Evolutionary conservation across 2,113 vertebrate species (phyloP).

Genomic region (Paraplagusia blochii): DNA sequence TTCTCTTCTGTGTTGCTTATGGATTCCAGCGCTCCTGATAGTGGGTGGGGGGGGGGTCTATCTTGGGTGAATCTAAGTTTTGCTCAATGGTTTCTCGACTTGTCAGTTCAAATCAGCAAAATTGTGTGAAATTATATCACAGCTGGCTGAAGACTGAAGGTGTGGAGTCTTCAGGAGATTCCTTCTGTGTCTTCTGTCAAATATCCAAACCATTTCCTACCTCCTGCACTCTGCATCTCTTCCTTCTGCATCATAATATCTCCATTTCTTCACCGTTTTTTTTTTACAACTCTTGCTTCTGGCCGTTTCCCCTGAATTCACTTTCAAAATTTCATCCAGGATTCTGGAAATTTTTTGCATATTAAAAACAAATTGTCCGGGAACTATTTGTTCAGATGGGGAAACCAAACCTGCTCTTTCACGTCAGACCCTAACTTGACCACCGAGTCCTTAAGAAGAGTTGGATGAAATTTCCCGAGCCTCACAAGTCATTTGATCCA

Average conservation of each 20-base stretch:
- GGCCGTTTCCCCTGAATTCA: too few species aligned
- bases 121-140: slow-evolving; percentile 35
- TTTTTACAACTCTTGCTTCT: slow-evolving; percentile 18
- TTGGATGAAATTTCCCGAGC: slow-evolving; percentile 32
- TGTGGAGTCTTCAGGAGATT: slow-evolving; percentile 62
- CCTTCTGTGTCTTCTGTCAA: slow-evolving; percentile 64
- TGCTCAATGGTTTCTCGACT: background rate
- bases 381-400: slow-evolving; percentile 7
- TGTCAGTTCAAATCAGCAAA: slow-evolving; percentile 8
- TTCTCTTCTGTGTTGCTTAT: slow-evolving; percentile 65
- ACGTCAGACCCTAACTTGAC: slow-evolving; percentile 21
- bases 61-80: slow-evolving; percentile 28
- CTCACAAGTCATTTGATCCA: slow-evolving; percentile 20
- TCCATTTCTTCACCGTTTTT: slow-evolving; percentile 49
- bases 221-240: slow-evolving; percentile 35
- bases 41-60: slow-evolving; percentile 57
- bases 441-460: slow-evolving; percentile 1
- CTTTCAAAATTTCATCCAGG: slow-evolving; percentile 14
- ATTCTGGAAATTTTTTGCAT: background rate
- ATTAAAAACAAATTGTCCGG: slow-evolving; percentile 13
- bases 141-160: slow-evolving; percentile 25
- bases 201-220: slow-evolving; percentile 75
- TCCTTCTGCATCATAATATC: slow-evolving; percentile 50
- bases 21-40: slow-evolving; percentile 60
- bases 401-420: slow-evolving; percentile 30